phyloP scores from a whole-genome alignment of 2,888 invertebrate species.

The Drosophila helvetica region DNA sequence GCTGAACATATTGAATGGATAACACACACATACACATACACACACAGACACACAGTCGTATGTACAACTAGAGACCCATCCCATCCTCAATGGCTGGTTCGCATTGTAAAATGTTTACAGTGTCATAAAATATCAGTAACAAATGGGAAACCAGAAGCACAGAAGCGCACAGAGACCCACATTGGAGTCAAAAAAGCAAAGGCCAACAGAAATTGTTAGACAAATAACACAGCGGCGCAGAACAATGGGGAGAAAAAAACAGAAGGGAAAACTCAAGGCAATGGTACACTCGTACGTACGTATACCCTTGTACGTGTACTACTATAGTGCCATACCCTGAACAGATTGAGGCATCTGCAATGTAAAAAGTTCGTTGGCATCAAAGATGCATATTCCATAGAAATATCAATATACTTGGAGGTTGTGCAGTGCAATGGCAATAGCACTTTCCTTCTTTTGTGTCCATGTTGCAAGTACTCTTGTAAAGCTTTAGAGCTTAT shows the following conservation, averaged over 20 bases:
- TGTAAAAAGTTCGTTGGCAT: not conserved
- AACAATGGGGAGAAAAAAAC: constrained; percentile 20
- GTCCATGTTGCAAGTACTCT: not conserved
- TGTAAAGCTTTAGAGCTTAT: not conserved
- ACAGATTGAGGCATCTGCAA: not conserved
- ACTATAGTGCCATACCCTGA: not conserved
- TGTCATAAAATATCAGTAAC: constrained; percentile 74
- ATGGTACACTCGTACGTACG: not conserved
- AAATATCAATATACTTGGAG: not conserved
- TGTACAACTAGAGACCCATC: constrained; percentile 1
- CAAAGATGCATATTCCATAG: not conserved
- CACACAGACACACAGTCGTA: constrained; percentile 42
- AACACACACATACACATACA: constrained; percentile 23
- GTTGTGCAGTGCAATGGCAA: no score
- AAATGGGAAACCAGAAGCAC: constrained; percentile 58
- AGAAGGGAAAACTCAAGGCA: not conserved
- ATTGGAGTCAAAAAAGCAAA: constrained; percentile 21
- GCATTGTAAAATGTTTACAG: constrained; percentile 71
- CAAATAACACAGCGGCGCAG: constrained; percentile 44
- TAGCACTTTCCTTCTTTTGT: not conserved
- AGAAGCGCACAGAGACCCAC: constrained; percentile 22
- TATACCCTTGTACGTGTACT: not conserved
- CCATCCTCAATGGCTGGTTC: constrained; percentile 21
- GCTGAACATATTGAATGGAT: constrained; percentile 59
- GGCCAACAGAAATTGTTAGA: constrained; percentile 23